A percentile compares a stretch with the other conserved stretches of the same genome.
Conservation (phyloP, 2,797 vertebrate genomes). For the Poecile montanus region DNA sequence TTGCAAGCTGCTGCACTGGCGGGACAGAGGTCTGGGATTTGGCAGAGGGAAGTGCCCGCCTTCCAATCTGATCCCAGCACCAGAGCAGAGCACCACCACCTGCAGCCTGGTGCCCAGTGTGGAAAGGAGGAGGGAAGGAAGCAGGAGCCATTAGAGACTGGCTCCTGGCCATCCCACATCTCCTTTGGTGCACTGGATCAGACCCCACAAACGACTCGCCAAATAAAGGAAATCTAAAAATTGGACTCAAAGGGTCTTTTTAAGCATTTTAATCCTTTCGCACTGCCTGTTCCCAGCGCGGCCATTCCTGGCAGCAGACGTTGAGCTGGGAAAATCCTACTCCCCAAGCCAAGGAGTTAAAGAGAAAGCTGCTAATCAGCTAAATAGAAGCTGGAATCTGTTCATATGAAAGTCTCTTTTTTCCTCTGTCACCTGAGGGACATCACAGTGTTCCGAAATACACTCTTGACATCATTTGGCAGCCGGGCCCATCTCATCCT, state of each 20-base stretch:
- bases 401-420: slow-evolving; percentile 68
- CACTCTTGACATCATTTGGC: slow-evolving; percentile 76
- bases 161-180: slow-evolving; percentile 81
- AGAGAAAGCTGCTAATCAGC: slow-evolving; percentile 81
- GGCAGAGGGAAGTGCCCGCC: slow-evolving; percentile 66
- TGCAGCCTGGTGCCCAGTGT: slow-evolving; percentile 72
- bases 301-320: slow-evolving; percentile 62
- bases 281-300: slow-evolving; percentile 68
- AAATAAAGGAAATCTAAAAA: slow-evolving; percentile 72
- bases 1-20: slow-evolving; percentile 70
- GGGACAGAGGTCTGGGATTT: slow-evolving; percentile 67
- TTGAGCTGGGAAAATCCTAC: slow-evolving; percentile 53
- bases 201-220: slow-evolving; percentile 63
- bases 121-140: slow-evolving; percentile 58
- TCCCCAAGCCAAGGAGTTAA: slow-evolving; percentile 70
- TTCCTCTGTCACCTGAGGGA: slow-evolving; percentile 73
- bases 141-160: slow-evolving; percentile 81
- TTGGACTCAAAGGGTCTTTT: slow-evolving; percentile 73
- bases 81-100: slow-evolving; percentile 76
- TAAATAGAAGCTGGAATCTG: slow-evolving; percentile 79
- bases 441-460: slow-evolving; percentile 64
- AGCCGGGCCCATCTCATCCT: slow-evolving; percentile 64
- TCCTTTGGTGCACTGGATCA: slow-evolving; percentile 78
- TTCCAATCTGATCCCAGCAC: slow-evolving; percentile 68
- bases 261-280: slow-evolving; percentile 79